phyloP scores from a whole-genome alignment of 2,888 invertebrate genomes.

The Cephonodes hylas region DNA sequence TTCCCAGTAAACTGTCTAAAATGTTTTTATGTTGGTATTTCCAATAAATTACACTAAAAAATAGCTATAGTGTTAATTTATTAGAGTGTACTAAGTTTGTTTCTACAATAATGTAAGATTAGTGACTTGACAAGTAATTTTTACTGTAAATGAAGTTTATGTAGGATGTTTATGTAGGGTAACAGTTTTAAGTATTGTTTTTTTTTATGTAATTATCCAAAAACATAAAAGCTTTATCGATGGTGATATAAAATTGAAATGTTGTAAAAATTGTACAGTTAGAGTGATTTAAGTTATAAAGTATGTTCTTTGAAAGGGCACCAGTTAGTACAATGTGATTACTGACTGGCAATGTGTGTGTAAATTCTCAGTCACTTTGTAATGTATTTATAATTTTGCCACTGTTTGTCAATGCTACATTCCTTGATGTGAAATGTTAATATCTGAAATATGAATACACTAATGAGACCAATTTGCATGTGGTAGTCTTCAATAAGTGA shows the following conservation, averaged over 20 bases:
- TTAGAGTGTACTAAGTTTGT: background rate
- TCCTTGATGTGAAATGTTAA: background rate
- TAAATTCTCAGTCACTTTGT: background rate
- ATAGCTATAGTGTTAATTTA: background rate
- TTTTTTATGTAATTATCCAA: background rate
- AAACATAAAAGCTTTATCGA: slow-evolving; percentile 15
- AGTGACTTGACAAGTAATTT: background rate
- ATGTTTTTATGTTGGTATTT: background rate
- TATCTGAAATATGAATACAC: background rate
- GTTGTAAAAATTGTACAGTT: slow-evolving; percentile 7
- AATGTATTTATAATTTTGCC: background rate
- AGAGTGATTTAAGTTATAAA: background rate
- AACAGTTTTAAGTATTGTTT: background rate
- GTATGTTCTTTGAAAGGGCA: background rate
- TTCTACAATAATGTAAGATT: background rate
- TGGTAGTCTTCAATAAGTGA: background rate
- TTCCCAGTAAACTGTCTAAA: background rate
- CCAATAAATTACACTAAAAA: background rate
- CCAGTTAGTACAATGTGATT: slow-evolving; percentile 6
- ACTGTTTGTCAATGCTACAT: slow-evolving; percentile 3
- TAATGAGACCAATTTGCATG: background rate
- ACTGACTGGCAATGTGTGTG: background rate
- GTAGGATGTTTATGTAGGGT: background rate
- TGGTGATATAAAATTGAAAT: slow-evolving; percentile 1
- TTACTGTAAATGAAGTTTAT: background rate